Evolutionary conservation across 2,888 invertebrate species (phyloP), one percentile per base, ranked within the genome.

Genomic region (Melipona beecheii): DNA sequence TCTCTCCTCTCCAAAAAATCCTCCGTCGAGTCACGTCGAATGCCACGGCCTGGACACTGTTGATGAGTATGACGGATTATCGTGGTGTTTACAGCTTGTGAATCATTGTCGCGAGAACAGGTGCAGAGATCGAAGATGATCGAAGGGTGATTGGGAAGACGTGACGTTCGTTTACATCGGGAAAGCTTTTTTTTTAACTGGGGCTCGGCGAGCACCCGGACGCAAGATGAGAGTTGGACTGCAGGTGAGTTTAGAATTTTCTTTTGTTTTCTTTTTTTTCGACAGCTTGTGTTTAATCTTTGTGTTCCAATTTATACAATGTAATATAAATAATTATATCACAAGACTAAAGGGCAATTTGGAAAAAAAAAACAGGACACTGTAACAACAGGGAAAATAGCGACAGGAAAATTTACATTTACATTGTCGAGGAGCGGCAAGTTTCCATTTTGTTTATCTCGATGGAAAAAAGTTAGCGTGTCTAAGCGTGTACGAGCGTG

Each of bases 211-310:
- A 21, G 17, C 13, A 74, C 15, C 36, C 52, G 58, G 21, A n/a
- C 19, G 72, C 73, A 89, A 84, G 74, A 90, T 89, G 86, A 86
- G 76, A 76, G 80, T 77, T 21, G 84, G 74, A 60, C n/a, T 90
- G 65, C 85, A 81, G 88, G 89, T 90, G 73, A 83, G 83, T 83
- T 27, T 19, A 19, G 19, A 24, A 19, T 11, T 5, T 17, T 17
- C 4, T 50, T 9, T 13, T 50, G 1, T 9, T 31, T 11, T 31
- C 2, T 19, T 31, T 62, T 19, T 2, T 19, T 4, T 65, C 17
- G 5, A 24, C 19, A 43, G 13, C 3, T 56, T n/a, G n/a, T n/a
- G n/a, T 56, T 15, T 15, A 5, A 13, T n/a, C 11, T n/a, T 56
- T 21, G n/a, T n/a, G n/a, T 24, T 31, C 4, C 4, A 31, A 31